Percentiles rank a stretch among this genome's conserved stretches.
Evolutionary conservation across 2,113 vertebrate species (phyloP).

Genomic region (Gallinago paraguaiae): DNA sequence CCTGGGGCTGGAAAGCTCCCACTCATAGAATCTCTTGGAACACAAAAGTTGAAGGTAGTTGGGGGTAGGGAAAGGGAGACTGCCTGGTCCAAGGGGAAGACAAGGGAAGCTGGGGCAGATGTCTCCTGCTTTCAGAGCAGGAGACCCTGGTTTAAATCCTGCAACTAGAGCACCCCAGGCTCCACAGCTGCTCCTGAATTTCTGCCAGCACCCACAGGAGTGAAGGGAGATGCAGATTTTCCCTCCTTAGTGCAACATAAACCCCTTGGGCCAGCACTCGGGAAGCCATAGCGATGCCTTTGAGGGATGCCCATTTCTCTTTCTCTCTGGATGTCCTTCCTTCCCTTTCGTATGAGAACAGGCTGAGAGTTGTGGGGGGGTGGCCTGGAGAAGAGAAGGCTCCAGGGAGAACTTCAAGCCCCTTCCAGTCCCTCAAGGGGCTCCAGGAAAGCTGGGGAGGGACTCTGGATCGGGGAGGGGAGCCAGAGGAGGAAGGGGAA

Average conservation of each 20-base stretch:
- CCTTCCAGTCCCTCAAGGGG: too few relatives aligned
- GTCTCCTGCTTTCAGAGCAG: not conserved
- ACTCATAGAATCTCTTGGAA: not conserved
- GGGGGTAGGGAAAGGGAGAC: too few relatives aligned
- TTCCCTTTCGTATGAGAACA: too few relatives aligned
- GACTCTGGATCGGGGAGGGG: too few relatives aligned
- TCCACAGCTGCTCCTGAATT: not conserved
- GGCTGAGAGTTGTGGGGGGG: too few relatives aligned
- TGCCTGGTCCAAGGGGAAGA: not conserved
- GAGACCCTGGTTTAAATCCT: not conserved
- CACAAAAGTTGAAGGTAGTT: not conserved
- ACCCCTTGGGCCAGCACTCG: rapidly evolving
- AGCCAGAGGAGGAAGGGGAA: too few relatives aligned
- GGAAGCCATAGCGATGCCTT: not conserved
- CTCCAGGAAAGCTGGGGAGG: too few relatives aligned
- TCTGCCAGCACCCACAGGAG: not conserved
- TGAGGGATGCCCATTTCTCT: not conserved
- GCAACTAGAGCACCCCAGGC: not conserved
- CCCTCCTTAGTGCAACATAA: not conserved
- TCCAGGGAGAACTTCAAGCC: too few relatives aligned
- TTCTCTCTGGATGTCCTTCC: not conserved
- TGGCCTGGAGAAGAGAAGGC: too few relatives aligned
- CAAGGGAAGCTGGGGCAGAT: not conserved
- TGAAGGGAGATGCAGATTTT: not conserved
- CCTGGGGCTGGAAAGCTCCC: not conserved